Evolutionary conservation across 2,888 invertebrate species (phyloP), one percentile per base, ranked within the genome.

Genomic region (Graphium colonna): DNA sequence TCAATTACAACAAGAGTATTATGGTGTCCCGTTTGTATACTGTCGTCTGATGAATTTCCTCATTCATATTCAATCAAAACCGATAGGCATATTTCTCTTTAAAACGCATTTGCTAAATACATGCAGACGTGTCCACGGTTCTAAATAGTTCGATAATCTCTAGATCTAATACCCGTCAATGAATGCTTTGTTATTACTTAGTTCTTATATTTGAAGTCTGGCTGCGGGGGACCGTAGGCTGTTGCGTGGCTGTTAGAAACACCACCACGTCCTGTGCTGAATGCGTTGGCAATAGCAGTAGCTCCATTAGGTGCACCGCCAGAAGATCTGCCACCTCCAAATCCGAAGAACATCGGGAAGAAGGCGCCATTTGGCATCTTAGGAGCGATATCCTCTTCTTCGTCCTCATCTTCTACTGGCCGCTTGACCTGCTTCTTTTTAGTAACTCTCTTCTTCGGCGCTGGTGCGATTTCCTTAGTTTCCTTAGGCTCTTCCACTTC

Each of bases 211-310:
- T 80, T 77, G 60, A 62, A 79, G 59, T 85, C 81, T 56, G 86
- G 77, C 69, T 91, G 78, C 0, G 92, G 91, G 43, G 91, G 91
- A 2, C 94, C 94, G 67, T 93, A 94, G 0, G 94, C 93, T 0
- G 94, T 93, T 0, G 94, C 94, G 60, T 94, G 93, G 60, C 94
- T 94, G 54, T 92, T 92, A 9, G 94, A 94, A 1, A 94, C 92
- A 1, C 94, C 94, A 1, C 94, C 93, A 59, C 92, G 91, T 1
- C 92, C 92, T 0, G 94, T 94, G 68, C 94, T 94, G 72, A 92
- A 94, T 52, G 94, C 93, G 69, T 94, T 94, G 28, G 94, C 94
- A 15, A 94, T 91, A 1, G 94, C 94, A 0, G 93, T 93, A 10
- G 93, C 91, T 0, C 92, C 90, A 2, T 92, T 92, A 0, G 91